Base-by-base conservation (phyloP, 2,888 invertebrate species). In the Drosophila pseudotalamancana region DNA sequence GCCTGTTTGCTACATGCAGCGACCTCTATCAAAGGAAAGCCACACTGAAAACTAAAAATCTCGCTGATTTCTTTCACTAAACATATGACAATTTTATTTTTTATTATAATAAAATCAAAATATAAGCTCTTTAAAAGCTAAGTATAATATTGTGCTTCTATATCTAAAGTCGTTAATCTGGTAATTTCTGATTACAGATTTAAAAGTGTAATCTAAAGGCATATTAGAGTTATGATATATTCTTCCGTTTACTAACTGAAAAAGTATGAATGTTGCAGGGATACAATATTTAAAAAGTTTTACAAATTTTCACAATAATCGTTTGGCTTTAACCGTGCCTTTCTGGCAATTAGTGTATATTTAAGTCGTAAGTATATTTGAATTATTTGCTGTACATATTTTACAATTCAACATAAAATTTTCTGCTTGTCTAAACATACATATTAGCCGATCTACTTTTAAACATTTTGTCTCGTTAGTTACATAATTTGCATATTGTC, bases 401-500 rank as follows among this genome's bases (percentile, higher is more conserved):
- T 51, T 77, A 61, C 43, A 84, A 18, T 67, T 51, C 16, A 53
- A 45, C 40, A 57, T 32, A 35, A 59, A 27, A 50, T 43, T n/a
- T n/a, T n/a, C n/a, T 54, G 21, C 12, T 53, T n/a, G n/a, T n/a
- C n/a, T n/a, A n/a, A n/a, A n/a, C n/a, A 45, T 39, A 62, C 55
- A 70, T 69, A 53, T 64, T 66, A 73, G 48, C 72, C 42, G 46
- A 45, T 59, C 32, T 40, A 2, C 9, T 43, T 65, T 49, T 70
- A 46, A 64, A 83, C 83, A 75, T 60, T 55, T 56, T 55, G 18
- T 45, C 35, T 56, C 6, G 14, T 18, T 50, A 40, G 32, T 31
- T 39, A 49, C 27, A 49, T 16, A 16, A 34, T 54, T 39, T 42
- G 12, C 6, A 71, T 71, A 77, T 84, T 77, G 75, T 76, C 77